These are phyloP conservation scores for Palythoa caribaeorum DNA, from an alignment of 92 coral and sea anemone species.

Conservation along the genomic window DNA sequence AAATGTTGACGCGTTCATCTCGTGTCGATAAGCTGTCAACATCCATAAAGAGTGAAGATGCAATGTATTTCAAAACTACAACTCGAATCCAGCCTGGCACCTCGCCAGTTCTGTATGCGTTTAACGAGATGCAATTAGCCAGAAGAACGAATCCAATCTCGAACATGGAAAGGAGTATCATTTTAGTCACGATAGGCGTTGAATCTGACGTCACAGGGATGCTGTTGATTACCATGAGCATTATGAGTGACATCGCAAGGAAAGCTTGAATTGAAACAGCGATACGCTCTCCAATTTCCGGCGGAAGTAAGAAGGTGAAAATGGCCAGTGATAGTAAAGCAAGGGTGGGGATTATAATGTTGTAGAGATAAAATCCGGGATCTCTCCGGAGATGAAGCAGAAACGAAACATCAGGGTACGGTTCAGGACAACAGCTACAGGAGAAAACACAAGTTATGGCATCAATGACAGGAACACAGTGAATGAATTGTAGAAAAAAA, in stretches of 20 bases:
- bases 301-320: slow-evolving; percentile 86
- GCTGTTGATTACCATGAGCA: slow-evolving; percentile 78
- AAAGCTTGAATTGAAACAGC: slow-evolving; percentile 90
- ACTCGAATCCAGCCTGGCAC: slow-evolving; percentile 85
- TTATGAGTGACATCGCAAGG: slow-evolving; percentile 89
- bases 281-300: slow-evolving; percentile 90
- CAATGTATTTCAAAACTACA: slow-evolving; percentile 73
- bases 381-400: slow-evolving; percentile 85
- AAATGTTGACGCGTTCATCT: neutral
- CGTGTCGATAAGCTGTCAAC: neutral
- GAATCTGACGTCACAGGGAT: slow-evolving; percentile 93
- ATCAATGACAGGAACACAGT: neutral
- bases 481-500: neutral
- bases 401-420: slow-evolving; percentile 84
- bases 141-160: slow-evolving; percentile 76
- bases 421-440: slow-evolving; percentile 87
- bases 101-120: slow-evolving; percentile 69
- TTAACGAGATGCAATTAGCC: slow-evolving; percentile 80
- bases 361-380: slow-evolving; percentile 85
- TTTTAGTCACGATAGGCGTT: slow-evolving; percentile 76
- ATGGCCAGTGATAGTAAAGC: slow-evolving; percentile 83
- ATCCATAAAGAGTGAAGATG: slow-evolving; percentile 69
- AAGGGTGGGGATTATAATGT: slow-evolving; percentile 85
- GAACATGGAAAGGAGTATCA: slow-evolving; percentile 76
- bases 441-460: neutral